phyloP scores from a whole-genome alignment of 92 coral and sea anemone species.

The Palythoa caribaeorum region DNA sequence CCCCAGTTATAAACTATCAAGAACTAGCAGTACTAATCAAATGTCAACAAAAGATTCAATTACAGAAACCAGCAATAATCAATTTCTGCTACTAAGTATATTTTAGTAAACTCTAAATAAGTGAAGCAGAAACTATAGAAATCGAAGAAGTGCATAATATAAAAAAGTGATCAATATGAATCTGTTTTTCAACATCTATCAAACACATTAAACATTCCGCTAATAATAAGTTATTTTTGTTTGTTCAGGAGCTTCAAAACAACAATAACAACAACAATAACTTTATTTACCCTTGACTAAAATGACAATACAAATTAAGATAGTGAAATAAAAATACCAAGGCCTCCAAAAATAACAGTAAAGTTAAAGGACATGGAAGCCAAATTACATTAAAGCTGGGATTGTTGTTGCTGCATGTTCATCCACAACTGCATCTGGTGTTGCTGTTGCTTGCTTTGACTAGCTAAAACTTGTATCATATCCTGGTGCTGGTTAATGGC shows the following conservation, averaged over 20 bases:
- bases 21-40: no score
- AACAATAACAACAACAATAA: not conserved
- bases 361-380: no score
- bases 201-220: not conserved
- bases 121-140: not conserved
- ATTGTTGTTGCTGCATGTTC: not conserved
- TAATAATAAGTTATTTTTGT: not conserved
- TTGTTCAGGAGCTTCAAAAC: not conserved
- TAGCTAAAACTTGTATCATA: no score
- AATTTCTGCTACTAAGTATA: not conserved
- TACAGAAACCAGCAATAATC: not conserved
- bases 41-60: not conserved
- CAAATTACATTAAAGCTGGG: not conserved
- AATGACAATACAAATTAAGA: no score
- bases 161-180: not conserved
- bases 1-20: no score
- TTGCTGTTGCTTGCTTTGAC: no score
- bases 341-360: no score
- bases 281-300: no score
- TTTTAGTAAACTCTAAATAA: not conserved
- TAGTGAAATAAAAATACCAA: no score
- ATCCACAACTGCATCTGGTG: not conserved
- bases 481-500: no score
- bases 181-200: not conserved
- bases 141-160: not conserved